phyloP scores from a whole-genome alignment of 1,140 invertebrate genomes.

The Metopolophium dirhodum region DNA sequence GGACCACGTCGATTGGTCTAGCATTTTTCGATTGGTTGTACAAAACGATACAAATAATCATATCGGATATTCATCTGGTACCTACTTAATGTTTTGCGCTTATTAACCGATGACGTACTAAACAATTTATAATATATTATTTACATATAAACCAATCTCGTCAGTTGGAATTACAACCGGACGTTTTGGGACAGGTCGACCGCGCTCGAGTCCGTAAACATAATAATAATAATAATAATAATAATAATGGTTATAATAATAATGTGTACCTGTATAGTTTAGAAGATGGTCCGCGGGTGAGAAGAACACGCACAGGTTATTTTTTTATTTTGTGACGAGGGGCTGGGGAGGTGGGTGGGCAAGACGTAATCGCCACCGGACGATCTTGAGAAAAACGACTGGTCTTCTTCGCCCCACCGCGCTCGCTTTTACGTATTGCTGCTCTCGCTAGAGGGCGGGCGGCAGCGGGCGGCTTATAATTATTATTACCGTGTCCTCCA shows the following conservation, averaged over 20 bases:
- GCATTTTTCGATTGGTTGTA: neutral
- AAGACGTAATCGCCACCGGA: slow-evolving; percentile 27
- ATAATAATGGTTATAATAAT: neutral
- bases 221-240: neutral
- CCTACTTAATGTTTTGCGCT: neutral
- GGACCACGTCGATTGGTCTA: neutral
- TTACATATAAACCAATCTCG: neutral
- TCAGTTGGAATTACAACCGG: neutral
- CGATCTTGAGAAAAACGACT: slow-evolving; percentile 50
- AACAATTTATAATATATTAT: neutral
- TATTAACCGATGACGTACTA: neutral
- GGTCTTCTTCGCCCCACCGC: slow-evolving; percentile 16
- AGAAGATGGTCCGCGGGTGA: neutral
- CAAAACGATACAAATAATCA: neutral
- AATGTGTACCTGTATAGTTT: neutral
- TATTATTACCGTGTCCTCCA: slow-evolving; percentile 49
- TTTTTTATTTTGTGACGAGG: neutral
- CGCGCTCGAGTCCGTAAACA: neutral
- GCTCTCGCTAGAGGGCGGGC: neutral
- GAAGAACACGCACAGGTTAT: neutral
- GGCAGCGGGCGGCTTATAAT: slow-evolving; percentile 25
- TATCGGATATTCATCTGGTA: neutral
- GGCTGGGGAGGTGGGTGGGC: neutral
- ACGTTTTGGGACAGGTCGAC: neutral
- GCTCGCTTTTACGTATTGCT: neutral